Percentiles rank a stretch among this genome's conserved stretches.
phyloP scores from a whole-genome alignment of 2,888 invertebrate genomes.

The Drosophila cracens region DNA sequence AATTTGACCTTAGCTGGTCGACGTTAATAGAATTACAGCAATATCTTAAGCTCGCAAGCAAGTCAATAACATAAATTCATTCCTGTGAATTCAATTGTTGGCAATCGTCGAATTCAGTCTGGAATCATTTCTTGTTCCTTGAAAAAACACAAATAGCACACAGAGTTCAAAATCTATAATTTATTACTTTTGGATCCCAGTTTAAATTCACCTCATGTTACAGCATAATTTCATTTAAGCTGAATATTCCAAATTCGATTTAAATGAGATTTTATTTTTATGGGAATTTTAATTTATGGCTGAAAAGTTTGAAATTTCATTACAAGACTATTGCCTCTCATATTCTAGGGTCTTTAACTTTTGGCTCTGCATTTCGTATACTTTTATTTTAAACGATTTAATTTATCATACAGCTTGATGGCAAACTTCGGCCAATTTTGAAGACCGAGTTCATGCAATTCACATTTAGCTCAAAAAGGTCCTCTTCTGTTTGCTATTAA shows the following conservation, averaged over 20 bases:
- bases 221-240: neutral
- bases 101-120: neutral
- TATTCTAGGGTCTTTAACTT: neutral
- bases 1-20: neutral
- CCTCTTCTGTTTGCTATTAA: neutral
- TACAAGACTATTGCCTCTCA: neutral
- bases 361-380: neutral
- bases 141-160: neutral
- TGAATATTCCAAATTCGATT: neutral
- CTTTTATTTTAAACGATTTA: neutral
- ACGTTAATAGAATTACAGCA: neutral
- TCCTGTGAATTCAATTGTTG: neutral
- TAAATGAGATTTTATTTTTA: neutral
- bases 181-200: neutral
- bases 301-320: neutral
- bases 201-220: neutral
- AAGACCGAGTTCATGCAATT: slow-evolving; percentile 30
- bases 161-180: neutral
- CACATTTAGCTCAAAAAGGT: slow-evolving; percentile 33
- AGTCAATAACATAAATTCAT: neutral
- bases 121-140: neutral
- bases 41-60: neutral
- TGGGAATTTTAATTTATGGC: neutral
- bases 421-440: slow-evolving; percentile 22
- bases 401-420: slow-evolving; percentile 16